phyloP scores from a whole-genome alignment of 2,888 invertebrate species.

The Cataglyphis albicans region DNA sequence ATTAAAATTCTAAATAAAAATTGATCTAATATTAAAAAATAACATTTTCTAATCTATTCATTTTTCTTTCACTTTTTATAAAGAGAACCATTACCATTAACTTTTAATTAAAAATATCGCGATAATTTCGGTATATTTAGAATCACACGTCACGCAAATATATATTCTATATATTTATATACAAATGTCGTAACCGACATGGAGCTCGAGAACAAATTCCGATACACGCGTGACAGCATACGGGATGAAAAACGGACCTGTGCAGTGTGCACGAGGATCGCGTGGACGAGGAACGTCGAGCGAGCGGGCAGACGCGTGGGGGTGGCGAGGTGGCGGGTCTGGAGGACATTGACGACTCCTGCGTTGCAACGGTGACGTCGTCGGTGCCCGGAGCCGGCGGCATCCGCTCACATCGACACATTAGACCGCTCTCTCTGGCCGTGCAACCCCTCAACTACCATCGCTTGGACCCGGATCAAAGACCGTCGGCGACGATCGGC shows the following conservation, averaged over 20 bases:
- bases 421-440: conserved; percentile 83
- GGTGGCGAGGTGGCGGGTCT: conserved; percentile 83
- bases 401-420: conserved; percentile 76
- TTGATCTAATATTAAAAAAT: background rate
- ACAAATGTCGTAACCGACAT: background rate
- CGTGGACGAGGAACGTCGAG: conserved; percentile 75
- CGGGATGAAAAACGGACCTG: conserved; percentile 52
- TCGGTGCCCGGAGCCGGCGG: conserved; percentile 75
- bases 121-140: background rate
- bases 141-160: background rate
- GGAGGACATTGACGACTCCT: conserved; percentile 77
- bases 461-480: conserved; percentile 81
- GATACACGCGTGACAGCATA: conserved; percentile 43
- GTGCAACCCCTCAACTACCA: conserved; percentile 85
- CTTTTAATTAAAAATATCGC: background rate
- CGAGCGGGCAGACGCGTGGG: conserved; percentile 73
- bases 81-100: background rate
- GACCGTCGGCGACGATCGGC: conserved; percentile 55
- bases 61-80: background rate
- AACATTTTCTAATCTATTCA: background rate
- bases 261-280: conserved; percentile 84
- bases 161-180: background rate
- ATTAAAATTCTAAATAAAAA: background rate
- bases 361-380: conserved; percentile 77
- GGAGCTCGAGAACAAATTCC: conserved; percentile 39